phyloP scores from a whole-genome alignment of 2,113 vertebrate genomes.

The Scolopax mira region DNA sequence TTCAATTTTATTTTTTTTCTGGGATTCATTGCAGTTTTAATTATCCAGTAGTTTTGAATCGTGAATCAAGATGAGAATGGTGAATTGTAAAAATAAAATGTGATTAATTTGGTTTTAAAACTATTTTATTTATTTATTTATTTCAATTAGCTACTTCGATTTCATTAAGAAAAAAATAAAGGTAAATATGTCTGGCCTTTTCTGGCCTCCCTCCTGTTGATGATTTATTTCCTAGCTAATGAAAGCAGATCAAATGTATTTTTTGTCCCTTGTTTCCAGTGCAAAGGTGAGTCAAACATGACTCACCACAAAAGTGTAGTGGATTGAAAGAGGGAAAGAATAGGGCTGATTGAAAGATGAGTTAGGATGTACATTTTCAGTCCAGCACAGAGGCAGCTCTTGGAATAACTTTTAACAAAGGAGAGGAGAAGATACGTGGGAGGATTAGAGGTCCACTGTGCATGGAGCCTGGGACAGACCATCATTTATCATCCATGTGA shows the following conservation, averaged over 20 bases:
- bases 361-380: not conserved
- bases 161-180: not conserved
- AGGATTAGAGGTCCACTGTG: not conserved
- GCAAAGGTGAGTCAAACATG: not conserved
- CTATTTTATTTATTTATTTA: not conserved
- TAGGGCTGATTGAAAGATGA: not conserved
- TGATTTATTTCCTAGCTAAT: not conserved
- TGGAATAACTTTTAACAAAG: not conserved
- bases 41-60: not conserved
- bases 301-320: not conserved
- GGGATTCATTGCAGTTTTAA: not conserved
- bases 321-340: not conserved
- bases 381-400: not conserved
- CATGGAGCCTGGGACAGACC: not conserved
- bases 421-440: not conserved
- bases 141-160: not conserved
- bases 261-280: not conserved
- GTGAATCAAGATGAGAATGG: not conserved
- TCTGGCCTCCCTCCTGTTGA: not conserved
- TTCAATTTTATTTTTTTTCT: not conserved
- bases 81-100: not conserved
- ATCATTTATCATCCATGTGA: not conserved
- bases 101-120: not conserved
- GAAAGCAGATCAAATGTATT: not conserved
- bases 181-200: not conserved